phyloP scores from a whole-genome alignment of 2,113 vertebrate genomes.

The Microtus ochrogaster region DNA sequence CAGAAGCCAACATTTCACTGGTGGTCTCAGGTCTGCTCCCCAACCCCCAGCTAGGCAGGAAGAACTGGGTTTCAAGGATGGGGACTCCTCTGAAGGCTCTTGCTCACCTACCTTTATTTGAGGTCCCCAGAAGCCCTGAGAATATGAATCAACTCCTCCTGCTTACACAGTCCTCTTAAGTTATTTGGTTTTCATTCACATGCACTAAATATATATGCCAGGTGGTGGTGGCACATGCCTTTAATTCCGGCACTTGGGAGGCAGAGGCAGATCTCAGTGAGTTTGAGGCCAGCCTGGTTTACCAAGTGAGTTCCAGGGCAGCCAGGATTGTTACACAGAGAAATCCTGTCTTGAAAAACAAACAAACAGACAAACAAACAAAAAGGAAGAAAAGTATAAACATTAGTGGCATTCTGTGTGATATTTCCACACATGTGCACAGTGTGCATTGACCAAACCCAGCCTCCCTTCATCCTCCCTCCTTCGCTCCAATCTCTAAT shows the following conservation, averaged over 20 bases:
- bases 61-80: not conserved
- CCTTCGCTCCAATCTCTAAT: not conserved
- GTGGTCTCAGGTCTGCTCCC: not conserved
- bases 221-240: no score
- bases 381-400: no score
- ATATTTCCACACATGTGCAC: not conserved
- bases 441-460: not conserved
- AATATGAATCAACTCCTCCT: not conserved
- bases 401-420: not conserved
- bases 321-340: no score
- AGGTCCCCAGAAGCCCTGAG: not conserved
- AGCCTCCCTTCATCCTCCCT: not conserved
- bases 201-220: not conserved
- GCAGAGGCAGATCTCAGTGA: no score
- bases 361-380: no score
- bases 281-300: no score
- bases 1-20: not conserved
- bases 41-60: not conserved
- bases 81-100: not conserved
- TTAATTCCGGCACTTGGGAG: no score
- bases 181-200: not conserved
- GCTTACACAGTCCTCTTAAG: not conserved
- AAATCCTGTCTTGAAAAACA: no score
- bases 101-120: not conserved
- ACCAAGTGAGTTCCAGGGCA: no score